These are phyloP conservation scores for Corythoichthys haematopterus DNA, from an alignment of 2,113 vertebrate genomes.

Conservation along the genomic window DNA sequence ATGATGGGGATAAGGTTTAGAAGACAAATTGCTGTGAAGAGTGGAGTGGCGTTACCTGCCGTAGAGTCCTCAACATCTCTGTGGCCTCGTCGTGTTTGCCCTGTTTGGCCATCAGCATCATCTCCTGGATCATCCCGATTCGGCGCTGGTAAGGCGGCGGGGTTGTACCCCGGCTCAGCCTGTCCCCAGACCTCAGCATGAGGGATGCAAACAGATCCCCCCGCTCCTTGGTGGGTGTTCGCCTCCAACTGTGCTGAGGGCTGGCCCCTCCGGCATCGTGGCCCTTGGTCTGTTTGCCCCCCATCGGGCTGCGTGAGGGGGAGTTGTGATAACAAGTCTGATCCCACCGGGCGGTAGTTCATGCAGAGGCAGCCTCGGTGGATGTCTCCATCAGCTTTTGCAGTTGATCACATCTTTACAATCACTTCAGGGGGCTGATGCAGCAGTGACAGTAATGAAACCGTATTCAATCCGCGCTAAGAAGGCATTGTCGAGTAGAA, in stretches of 20 bases:
- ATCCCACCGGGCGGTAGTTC: constrained; percentile 16
- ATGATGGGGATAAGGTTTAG: background rate
- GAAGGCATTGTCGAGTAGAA: background rate
- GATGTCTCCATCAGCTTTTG: constrained; percentile 14
- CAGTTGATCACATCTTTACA: constrained; percentile 25
- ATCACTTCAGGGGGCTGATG: background rate
- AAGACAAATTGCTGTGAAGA: background rate
- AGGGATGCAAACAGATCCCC: constrained; percentile 83
- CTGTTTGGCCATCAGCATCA: constrained; percentile 89
- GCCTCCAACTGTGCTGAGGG: constrained; percentile 76
- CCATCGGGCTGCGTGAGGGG: constrained; percentile 70
- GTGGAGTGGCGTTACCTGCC: constrained; percentile 77
- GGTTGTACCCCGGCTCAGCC: constrained; percentile 72
- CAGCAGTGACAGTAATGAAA: background rate
- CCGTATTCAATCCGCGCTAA: background rate
- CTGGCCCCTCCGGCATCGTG: constrained; percentile 71
- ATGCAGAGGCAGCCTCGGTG: constrained; percentile 12
- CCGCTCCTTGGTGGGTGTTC: constrained; percentile 72
- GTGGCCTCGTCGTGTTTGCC: constrained; percentile 89
- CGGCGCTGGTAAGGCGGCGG: constrained; percentile 89
- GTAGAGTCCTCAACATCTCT: constrained; percentile 87
- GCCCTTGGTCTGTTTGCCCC: constrained; percentile 88
- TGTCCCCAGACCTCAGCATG: constrained; percentile 83
- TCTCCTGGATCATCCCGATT: constrained; percentile 91
- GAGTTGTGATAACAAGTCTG: constrained; percentile 20